Base-by-base conservation (phyloP, 2,797 vertebrate species). In the Argya squamiceps region DNA sequence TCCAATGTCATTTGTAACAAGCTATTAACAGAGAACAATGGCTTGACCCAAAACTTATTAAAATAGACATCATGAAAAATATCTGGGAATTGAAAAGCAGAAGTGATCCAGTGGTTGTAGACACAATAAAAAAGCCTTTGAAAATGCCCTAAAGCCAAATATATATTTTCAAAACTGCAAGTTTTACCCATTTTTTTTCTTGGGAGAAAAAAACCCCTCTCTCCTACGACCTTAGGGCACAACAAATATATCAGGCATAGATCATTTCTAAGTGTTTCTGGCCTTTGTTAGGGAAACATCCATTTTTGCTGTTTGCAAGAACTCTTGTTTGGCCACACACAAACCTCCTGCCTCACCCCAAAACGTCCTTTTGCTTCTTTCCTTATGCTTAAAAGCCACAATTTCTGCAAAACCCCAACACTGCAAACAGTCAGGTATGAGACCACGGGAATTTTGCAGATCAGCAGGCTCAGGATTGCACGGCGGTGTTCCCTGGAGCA, bases 41-140 rank as follows among this genome's bases (percentile, higher is more conserved):
- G 63, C 73, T 86, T 82, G 89, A 92, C 83, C 82, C 60, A 70
- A 96, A 97, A 92, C 83, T 93, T 97, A 97, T 88, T 95, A 97
- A 97, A 97, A 97, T 26, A 95, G 96, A 92, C 76, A 84, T 91
- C 56, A 96, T 96, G 97, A 97, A 97, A 97, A 98, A 98, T 97
- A 97, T 93, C 96, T 95, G 71, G 83, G 50, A 90, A 93, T 69
- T 59, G 74, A 96, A 96, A 97, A 84, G 53, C 83, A 93, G 30
- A 95, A 97, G 94, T 84, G 96, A 97, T 95, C 63, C 46, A 88
- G 81, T 84, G 87, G 84, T 69, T 94, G 89, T 47, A 88, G 94
- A 95, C 93, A 95, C 96, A 92, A 96, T 97, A 97, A 97, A 97
- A 97, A 96, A 95, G 71, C 96, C 93, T 97, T 97, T 90, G 83